Evolutionary conservation across 2,113 vertebrate species (phyloP), one percentile per base, ranked within the genome.

Genomic region (Taurulus bubalis): DNA sequence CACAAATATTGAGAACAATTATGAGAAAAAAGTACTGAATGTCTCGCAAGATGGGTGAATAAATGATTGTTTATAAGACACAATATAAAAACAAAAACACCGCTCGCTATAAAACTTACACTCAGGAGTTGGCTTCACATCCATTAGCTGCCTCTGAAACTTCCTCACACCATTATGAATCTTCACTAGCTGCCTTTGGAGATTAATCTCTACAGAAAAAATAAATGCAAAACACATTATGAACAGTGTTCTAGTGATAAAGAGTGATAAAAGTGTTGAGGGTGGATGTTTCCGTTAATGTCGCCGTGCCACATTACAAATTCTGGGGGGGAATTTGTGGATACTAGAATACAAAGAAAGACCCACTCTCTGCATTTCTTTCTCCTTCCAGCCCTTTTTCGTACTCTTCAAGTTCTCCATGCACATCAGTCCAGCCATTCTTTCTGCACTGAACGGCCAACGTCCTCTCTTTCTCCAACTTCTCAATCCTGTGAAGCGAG

Each of bases 141-240:
- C 95, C 86, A 87, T 94, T 56, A 98, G 90, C 47, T 97, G 95
- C 75, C 77, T 93, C 81, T 98, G 96, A 91, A 98, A 96, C 78
- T 83, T 95, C 79, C 91, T 96, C 66, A 98, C 96, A 4, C 92
- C 93, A 59, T 92, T 94, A 75, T 93, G 90, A 89, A 98, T 96
- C 94, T 96, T 96, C 80, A 92, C 82, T 8, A 99, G 91, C 26
- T 97, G 95, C 80, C 97, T 95, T 65, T 96, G 92, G 60, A 97
- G 92, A 87, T 93, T 95, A 62, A 87, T 66, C 89, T 94, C 98
- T 99, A 60, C 77, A 77, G 73, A 15, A 30, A 87, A 71, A 83
- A 88, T 20, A 74, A 47, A 47, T 36, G 15, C 15, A 70, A 53
- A 28, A n/a, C 30, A 64, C 0, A 15, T 53, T 20, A 45, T 47